Conservation (phyloP, 2,113 vertebrate species). For the Heptranchias perlo region DNA sequence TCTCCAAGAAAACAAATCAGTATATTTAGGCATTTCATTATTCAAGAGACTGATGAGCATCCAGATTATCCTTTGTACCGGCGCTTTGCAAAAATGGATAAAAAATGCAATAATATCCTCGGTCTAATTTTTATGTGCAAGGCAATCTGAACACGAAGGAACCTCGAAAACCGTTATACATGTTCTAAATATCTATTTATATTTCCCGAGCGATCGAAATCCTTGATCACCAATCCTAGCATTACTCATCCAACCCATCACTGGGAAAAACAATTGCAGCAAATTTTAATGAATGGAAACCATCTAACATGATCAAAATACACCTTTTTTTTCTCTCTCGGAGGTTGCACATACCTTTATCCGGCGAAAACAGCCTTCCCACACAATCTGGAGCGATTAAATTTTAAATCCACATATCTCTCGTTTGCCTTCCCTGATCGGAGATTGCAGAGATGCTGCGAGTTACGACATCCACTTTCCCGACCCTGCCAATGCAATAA, state of each 20-base stretch:
- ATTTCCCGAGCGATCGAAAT: background rate
- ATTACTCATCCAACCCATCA: background rate
- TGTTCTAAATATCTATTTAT: background rate
- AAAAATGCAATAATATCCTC: background rate
- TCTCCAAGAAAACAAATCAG: background rate
- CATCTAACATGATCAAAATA: background rate
- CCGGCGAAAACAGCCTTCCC: background rate
- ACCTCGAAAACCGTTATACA: background rate
- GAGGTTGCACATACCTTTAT: slow-evolving; percentile 17
- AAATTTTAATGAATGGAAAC: background rate
- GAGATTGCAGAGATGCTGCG: background rate
- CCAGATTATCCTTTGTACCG: background rate
- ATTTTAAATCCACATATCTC: slow-evolving; percentile 18
- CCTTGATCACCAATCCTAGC: background rate
- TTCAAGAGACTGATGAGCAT: background rate
- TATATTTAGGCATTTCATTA: background rate
- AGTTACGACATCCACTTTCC: background rate
- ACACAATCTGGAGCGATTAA: background rate
- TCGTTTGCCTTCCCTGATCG: background rate
- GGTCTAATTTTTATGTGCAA: background rate
- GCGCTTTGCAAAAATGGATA: background rate
- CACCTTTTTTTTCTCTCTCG: background rate
- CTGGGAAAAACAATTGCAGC: background rate
- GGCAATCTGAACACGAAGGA: background rate
- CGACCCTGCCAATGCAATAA: background rate